Percentiles rank a stretch among this genome's conserved stretches.
Evolutionary conservation across 2,113 vertebrate species (phyloP).

Genomic region (Narcine bancroftii): DNA sequence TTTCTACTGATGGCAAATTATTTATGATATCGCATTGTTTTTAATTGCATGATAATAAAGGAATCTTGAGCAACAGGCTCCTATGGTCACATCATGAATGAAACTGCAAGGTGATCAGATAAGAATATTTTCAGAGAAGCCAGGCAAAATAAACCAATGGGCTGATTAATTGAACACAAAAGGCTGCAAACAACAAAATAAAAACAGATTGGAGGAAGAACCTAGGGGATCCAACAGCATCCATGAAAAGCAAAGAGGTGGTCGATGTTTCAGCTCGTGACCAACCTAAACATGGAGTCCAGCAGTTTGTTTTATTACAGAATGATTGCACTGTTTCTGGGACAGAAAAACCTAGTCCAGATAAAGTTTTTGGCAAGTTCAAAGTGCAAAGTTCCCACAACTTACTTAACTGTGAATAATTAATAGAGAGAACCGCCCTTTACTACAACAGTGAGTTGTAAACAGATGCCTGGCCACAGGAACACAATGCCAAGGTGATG

Average conservation of each 20-base stretch:
- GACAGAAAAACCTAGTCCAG: neutral
- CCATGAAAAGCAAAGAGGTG: too few species aligned
- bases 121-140: neutral
- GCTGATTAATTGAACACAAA: neutral
- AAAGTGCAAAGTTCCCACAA: constrained; percentile 10
- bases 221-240: too few species aligned
- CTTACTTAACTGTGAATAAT: neutral
- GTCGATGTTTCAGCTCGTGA: too few species aligned
- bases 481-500: neutral
- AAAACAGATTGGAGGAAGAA: too few species aligned
- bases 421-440: neutral
- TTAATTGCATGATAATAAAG: too few species aligned
- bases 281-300: too few species aligned
- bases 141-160: neutral
- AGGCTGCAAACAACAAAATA: too few species aligned
- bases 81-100: neutral
- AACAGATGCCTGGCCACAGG: neutral
- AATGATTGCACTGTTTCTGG: neutral
- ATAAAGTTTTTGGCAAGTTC: neutral
- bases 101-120: too few species aligned
- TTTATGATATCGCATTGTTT: too few species aligned
- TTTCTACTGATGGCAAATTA: too few species aligned
- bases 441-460: constrained; percentile 5
- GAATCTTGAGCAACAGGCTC: too few species aligned
- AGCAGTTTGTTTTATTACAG: too few species aligned